Percentiles rank a stretch among this genome's conserved stretches.
phyloP scores from a whole-genome alignment of 1,140 invertebrate species.

The Drosophila arawakana region DNA sequence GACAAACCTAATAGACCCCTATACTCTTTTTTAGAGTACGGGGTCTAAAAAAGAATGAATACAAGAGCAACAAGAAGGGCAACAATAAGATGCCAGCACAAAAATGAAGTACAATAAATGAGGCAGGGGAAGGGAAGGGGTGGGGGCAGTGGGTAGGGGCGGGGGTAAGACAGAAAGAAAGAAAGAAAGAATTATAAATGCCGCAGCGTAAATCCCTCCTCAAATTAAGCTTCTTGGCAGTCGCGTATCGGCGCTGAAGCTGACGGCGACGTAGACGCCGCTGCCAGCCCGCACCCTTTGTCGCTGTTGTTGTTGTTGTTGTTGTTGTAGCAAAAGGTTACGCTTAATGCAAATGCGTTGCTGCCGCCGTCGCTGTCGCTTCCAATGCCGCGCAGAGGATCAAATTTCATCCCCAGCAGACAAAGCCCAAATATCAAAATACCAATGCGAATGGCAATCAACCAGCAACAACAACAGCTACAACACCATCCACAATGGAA shows the following conservation, averaged over 20 bases:
- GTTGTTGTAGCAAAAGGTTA: slow-evolving; percentile 58
- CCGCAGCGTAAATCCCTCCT: slow-evolving; percentile 75
- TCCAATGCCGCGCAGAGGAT: slow-evolving; percentile 54
- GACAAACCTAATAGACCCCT: too few species aligned
- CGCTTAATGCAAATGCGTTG: slow-evolving; percentile 81
- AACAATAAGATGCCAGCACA: slow-evolving; percentile 57
- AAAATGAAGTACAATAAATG: slow-evolving; percentile 16
- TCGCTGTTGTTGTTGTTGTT: slow-evolving; percentile 28
- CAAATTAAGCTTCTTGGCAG: slow-evolving; percentile 83
- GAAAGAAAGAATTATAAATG: slow-evolving; percentile 70
- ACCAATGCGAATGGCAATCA: slow-evolving; percentile 61
- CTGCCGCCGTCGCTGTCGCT: not conserved
- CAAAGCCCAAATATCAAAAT: slow-evolving; percentile 81
- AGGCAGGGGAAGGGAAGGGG: not conserved
- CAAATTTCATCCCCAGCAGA: slow-evolving; percentile 84
- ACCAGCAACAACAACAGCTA: slow-evolving; percentile 25
- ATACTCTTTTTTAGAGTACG: too few species aligned
- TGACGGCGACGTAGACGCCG: not conserved
- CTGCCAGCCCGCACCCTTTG: slow-evolving; percentile 45
- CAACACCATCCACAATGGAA: not conserved
- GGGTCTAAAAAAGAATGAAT: not conserved
- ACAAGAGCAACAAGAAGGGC: slow-evolving; percentile 4
- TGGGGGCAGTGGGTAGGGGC: not conserved
- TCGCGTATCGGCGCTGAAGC: slow-evolving; percentile 53
- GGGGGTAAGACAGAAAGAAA: not conserved